phyloP scores from a whole-genome alignment of 2,888 invertebrate genomes.

The Nemotelus pantherinus region DNA sequence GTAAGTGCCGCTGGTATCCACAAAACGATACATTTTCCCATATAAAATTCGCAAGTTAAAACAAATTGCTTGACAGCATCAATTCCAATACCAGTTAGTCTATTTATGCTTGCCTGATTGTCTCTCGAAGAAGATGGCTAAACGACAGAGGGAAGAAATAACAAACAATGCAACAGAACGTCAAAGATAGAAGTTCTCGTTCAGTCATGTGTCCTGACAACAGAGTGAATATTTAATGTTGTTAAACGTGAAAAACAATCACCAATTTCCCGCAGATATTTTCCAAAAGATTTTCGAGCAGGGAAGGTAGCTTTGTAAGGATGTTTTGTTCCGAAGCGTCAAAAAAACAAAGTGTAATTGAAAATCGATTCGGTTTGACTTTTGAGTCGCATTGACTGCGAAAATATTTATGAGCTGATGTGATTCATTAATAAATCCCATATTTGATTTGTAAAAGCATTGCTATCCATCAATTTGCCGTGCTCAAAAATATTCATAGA shows the following conservation, averaged over 20 bases:
- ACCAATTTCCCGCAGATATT: conserved; percentile 36
- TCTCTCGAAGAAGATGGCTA: too few relatives aligned
- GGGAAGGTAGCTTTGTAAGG: not conserved
- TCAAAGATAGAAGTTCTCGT: not conserved
- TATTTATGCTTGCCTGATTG: too few relatives aligned
- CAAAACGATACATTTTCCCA: conserved; percentile 22
- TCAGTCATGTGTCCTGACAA: not conserved
- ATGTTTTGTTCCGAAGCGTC: not conserved
- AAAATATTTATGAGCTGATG: too few relatives aligned
- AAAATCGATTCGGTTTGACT: too few relatives aligned
- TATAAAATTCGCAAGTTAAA: conserved; percentile 20
- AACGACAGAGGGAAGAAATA: not conserved
- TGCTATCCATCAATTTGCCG: too few relatives aligned
- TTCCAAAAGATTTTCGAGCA: not conserved
- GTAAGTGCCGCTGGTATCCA: conserved; percentile 24
- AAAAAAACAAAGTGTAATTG: not conserved
- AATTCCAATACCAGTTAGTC: too few relatives aligned
- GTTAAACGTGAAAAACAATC: conserved; percentile 52
- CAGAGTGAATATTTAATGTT: conserved; percentile 52
- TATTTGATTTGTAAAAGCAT: too few relatives aligned
- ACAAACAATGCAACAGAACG: not conserved
- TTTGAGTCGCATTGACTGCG: too few relatives aligned
- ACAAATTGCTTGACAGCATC: not conserved
- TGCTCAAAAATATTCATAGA: too few relatives aligned
- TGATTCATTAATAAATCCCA: too few relatives aligned